Evolutionary conservation across 2,888 invertebrate genomes (phyloP), one percentile per base, ranked within the genome.

Genomic region (Rhogogaster chlorosoma): DNA sequence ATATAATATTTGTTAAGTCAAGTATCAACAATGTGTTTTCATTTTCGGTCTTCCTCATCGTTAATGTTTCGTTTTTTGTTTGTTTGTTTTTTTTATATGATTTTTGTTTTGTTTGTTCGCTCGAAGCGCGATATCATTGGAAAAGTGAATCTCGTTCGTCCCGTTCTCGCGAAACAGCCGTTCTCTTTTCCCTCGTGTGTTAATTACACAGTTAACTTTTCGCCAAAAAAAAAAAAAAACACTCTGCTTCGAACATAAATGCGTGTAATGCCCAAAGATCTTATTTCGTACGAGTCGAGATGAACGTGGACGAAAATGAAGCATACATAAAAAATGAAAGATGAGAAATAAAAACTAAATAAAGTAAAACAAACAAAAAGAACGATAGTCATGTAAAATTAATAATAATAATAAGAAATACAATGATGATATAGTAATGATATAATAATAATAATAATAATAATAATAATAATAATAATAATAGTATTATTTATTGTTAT

Each of bases 31-130:
- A 73, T 87, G 64, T 77, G 49, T 49, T 26, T 75, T 84, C 38
- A 80, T 77, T 86, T 61, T 84, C 84, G 86, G 57, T 84, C 64
- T 85, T 32, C 84, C 71, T 85, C 75, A 61, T 77, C 84, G 73
- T 67, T 84, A 77, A 64, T 67, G 67, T 83, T 36, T 86, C 0
- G 12, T 70, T 49, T 75, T 26, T 9, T 18, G 3, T 73, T 38
- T 73, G 9, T 73, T 42, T 10, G 22, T 75, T 29, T 49, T 9
- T 7, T 42, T 15, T 5, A 15, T 29, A n/a, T 45, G 5, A 10
- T n/a, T n/a, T 29, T 49, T 29, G 7, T n/a, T 3, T 53, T 32
- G 49, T n/a, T 42, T 38, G 36, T 12, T 71, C 7, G n/a, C 18
- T n/a, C n/a, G n/a, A 15, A 49, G 4, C 49, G 49, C 18, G 18